Evolutionary conservation across 2,888 invertebrate species (phyloP).

Genomic region (Nomada fabriciana): DNA sequence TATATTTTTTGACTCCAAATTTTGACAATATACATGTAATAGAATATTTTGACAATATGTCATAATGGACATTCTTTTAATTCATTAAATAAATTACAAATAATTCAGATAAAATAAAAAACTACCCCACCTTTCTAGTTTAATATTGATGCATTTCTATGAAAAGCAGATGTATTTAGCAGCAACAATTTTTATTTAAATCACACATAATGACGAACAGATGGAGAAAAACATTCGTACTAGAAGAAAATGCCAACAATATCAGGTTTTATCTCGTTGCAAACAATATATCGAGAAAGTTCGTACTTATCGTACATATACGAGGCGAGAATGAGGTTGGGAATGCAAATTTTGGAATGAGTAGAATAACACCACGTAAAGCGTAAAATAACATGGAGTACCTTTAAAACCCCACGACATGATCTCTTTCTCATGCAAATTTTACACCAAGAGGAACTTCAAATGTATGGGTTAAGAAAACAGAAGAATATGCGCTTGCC

Average conservation of each 20-base stretch:
- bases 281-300: neutral
- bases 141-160: no score
- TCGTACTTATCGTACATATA: slow-evolving; percentile 3
- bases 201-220: neutral
- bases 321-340: neutral
- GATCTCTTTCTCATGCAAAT: slow-evolving; percentile 29
- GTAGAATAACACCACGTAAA: slow-evolving; percentile 1
- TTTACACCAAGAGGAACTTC: slow-evolving; percentile 10
- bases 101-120: no score
- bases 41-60: no score
- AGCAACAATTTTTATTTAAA: neutral
- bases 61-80: no score
- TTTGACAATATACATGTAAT: no score
- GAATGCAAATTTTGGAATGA: slow-evolving; percentile 23
- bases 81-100: no score
- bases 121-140: no score
- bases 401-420: neutral
- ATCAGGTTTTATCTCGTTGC: slow-evolving; percentile 1
- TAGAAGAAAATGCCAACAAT: neutral
- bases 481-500: neutral
- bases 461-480: slow-evolving; percentile 12
- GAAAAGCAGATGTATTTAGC: no score
- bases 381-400: slow-evolving; percentile 19
- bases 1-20: no score
- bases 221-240: neutral